A percentile compares a stretch with the other conserved stretches of the same genome.
phyloP scores from a whole-genome alignment of 2,888 invertebrate genomes.

The Esperia sulphurella region DNA sequence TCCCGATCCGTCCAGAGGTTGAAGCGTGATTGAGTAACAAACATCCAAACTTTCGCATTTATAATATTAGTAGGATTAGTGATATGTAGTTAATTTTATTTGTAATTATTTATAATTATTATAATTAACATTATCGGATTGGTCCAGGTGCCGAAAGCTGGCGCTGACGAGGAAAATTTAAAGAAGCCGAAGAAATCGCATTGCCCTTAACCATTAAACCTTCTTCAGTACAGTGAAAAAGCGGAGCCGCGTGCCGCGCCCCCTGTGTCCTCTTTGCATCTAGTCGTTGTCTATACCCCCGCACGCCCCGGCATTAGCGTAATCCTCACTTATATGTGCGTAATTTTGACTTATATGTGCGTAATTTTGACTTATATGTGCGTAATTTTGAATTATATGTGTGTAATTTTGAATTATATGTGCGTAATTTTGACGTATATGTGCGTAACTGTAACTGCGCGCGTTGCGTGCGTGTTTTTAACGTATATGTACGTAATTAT shows the following conservation, averaged over 20 bases:
- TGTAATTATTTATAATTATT: no score
- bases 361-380: constrained; percentile 6
- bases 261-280: constrained; percentile 22
- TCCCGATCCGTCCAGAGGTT: no score
- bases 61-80: no score
- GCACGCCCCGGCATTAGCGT: constrained; percentile 31
- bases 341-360: constrained; percentile 6
- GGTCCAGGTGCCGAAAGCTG: constrained; percentile 59
- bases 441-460: background rate
- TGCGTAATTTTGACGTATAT: background rate
- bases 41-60: no score
- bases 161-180: constrained; percentile 89
- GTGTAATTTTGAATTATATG: constrained; percentile 12
- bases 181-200: constrained; percentile 88
- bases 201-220: constrained; percentile 82
- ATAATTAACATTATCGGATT: no score
- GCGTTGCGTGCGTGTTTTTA: constrained; percentile 10
- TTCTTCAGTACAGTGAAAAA: constrained; percentile 68
- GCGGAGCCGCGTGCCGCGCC: constrained; percentile 43
- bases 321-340: constrained; percentile 1
- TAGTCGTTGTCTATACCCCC: constrained; percentile 23
- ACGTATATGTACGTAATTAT: constrained; percentile 6
- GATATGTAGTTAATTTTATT: no score
- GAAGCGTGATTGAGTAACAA: no score
- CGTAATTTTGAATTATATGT: constrained; percentile 7